Evolutionary conservation across 2,888 invertebrate genomes (phyloP).

Genomic region (Meloe dianella): DNA sequence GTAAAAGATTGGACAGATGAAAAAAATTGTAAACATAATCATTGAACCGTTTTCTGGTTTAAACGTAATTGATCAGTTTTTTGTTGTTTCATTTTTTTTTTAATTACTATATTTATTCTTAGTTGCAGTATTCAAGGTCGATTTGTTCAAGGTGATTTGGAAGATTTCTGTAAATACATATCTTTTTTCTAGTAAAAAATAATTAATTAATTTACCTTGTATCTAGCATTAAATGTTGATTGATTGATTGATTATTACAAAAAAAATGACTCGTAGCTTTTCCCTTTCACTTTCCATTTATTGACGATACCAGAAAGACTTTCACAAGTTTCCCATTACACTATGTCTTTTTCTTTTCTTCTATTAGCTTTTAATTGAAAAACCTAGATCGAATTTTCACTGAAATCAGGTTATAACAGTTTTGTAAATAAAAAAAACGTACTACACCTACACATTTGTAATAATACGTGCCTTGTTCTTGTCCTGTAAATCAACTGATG

Average conservation of each 20-base stretch:
- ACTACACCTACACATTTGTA: neutral
- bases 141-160: neutral
- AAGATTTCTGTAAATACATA: no score
- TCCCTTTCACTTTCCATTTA: no score
- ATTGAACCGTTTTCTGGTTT: neutral
- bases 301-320: no score
- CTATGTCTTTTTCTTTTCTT: no score
- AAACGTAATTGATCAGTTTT: neutral
- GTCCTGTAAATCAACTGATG: neutral
- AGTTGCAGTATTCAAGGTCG: neutral
- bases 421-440: neutral
- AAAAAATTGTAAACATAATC: neutral
- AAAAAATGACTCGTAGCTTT: neutral
- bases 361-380: neutral
- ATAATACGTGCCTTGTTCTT: neutral
- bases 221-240: no score
- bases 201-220: no score
- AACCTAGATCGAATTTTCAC: neutral
- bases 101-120: no score
- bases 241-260: no score
- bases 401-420: neutral
- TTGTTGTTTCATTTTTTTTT: neutral
- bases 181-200: no score
- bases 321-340: no score
- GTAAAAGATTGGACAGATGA: no score